A percentile compares a stretch with the other conserved stretches of the same genome.
Evolutionary conservation across 2,888 invertebrate genomes (phyloP).

Genomic region (Pseudococcus longispinus): DNA sequence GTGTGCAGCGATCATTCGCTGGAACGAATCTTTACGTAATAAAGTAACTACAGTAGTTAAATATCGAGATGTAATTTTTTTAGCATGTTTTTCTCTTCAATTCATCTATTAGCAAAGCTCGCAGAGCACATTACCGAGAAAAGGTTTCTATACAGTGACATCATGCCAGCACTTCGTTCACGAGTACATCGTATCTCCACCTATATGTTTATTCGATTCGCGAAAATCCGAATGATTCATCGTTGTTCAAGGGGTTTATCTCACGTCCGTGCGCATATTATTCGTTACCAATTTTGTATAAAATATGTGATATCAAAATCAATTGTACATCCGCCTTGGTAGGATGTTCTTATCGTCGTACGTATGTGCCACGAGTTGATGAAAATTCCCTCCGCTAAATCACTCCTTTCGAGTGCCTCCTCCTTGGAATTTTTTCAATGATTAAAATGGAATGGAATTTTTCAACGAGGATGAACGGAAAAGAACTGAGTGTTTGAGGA

Average conservation of each 20-base stretch:
- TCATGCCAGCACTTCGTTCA: background rate
- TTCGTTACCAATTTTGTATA: background rate
- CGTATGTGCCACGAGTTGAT: background rate
- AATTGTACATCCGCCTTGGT: background rate
- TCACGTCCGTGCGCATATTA: background rate
- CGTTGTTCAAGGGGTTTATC: background rate
- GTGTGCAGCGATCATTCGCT: constrained; percentile 6
- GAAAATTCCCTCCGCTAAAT: background rate
- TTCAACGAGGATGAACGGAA: background rate
- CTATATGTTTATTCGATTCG: background rate
- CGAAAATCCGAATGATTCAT: background rate
- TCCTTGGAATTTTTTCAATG: background rate
- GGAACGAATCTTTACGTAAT: constrained; percentile 10
- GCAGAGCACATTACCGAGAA: background rate
- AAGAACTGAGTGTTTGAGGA: too few species aligned
- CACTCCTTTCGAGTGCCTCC: background rate
- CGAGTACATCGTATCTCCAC: background rate
- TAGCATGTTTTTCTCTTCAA: background rate
- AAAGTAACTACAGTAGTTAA: background rate
- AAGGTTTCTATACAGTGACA: background rate
- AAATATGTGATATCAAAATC: background rate
- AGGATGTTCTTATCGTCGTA: background rate
- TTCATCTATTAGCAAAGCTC: background rate
- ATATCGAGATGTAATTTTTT: background rate
- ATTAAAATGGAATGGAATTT: background rate